These are phyloP conservation scores for Ornithoptera priamus DNA, from an alignment of 2,888 invertebrate genomes.

Conservation along the genomic window DNA sequence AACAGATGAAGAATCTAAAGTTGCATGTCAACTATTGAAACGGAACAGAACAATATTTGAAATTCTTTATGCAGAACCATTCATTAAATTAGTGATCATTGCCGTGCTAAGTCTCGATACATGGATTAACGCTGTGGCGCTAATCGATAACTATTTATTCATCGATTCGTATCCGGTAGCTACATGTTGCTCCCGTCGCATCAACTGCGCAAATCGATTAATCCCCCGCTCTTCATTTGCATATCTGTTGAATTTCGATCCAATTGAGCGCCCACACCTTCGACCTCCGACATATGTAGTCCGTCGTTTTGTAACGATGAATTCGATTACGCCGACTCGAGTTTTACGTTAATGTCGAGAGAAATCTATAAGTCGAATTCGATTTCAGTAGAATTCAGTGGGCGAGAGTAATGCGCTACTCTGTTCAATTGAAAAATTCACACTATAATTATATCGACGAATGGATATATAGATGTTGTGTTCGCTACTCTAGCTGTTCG, in stretches of 20 bases:
- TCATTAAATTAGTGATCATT: too few relatives aligned
- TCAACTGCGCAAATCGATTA: conserved; percentile 70
- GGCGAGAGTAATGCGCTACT: conserved; percentile 40
- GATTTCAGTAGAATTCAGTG: conserved; percentile 58
- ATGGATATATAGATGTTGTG: conserved; percentile 45
- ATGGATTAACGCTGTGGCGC: conserved; percentile 62
- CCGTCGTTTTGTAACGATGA: conserved; percentile 68
- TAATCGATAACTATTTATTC: conserved; percentile 73
- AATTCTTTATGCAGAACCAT: too few relatives aligned
- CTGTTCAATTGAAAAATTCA: conserved; percentile 74
- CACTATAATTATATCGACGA: conserved; percentile 70
- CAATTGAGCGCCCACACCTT: conserved; percentile 72
- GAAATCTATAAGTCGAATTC: conserved; percentile 45
- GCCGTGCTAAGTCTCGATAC: conserved; percentile 46
- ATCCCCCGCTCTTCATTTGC: conserved; percentile 69
- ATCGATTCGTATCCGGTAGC: conserved; percentile 74
- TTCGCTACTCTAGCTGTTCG: conserved; percentile 39
- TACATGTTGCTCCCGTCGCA: conserved; percentile 60
- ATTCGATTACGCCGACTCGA: conserved; percentile 68
- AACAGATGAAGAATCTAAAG: too few relatives aligned
- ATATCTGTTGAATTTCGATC: conserved; percentile 76
- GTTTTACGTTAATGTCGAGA: conserved; percentile 60
- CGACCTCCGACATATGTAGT: conserved; percentile 62
- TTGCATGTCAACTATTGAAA: too few relatives aligned
- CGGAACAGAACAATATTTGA: too few relatives aligned